phyloP scores from a whole-genome alignment of 2,888 invertebrate species.

The Morpho helenor region DNA sequence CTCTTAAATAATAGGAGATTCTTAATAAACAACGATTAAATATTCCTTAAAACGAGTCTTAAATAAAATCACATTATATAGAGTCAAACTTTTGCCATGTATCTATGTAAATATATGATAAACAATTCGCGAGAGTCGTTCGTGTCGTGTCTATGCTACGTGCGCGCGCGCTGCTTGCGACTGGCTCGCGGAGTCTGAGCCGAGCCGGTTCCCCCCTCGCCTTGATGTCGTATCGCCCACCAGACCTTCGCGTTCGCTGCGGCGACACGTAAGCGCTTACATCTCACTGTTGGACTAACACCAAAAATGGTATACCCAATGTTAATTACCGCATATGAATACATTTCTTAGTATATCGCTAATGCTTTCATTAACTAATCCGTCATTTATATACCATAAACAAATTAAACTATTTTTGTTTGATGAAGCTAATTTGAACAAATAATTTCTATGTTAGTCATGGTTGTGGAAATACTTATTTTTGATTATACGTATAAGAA shows the following conservation, averaged over 20 bases:
- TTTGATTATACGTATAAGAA: neutral
- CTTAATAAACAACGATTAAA: conserved; percentile 57
- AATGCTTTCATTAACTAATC: conserved; percentile 14
- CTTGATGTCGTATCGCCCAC: conserved; percentile 55
- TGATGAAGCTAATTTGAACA: neutral
- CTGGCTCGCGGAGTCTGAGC: conserved; percentile 57
- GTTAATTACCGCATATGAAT: conserved; percentile 33
- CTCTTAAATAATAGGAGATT: conserved; percentile 53
- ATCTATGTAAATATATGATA: conserved; percentile 36
- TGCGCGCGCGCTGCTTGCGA: conserved; percentile 70
- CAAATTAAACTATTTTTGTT: conserved; percentile 2
- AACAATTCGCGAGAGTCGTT: conserved; percentile 71
- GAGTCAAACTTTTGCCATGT: conserved; percentile 66
- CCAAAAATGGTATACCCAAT: conserved; percentile 63
- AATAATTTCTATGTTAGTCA: neutral
- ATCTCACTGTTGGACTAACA: conserved; percentile 65
- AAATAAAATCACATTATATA: conserved; percentile 49
- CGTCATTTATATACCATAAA: neutral
- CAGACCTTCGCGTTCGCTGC: conserved; percentile 36
- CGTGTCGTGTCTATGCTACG: conserved; percentile 59
- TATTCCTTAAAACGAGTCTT: conserved; percentile 44
- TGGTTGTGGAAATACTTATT: neutral
- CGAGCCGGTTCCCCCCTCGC: conserved; percentile 38
- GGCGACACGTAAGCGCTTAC: conserved; percentile 70
- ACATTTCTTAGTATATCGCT: conserved; percentile 16